Evolutionary conservation across 2,888 invertebrate genomes (phyloP), one percentile per base, ranked within the genome.

Genomic region (Augiades crinisus): DNA sequence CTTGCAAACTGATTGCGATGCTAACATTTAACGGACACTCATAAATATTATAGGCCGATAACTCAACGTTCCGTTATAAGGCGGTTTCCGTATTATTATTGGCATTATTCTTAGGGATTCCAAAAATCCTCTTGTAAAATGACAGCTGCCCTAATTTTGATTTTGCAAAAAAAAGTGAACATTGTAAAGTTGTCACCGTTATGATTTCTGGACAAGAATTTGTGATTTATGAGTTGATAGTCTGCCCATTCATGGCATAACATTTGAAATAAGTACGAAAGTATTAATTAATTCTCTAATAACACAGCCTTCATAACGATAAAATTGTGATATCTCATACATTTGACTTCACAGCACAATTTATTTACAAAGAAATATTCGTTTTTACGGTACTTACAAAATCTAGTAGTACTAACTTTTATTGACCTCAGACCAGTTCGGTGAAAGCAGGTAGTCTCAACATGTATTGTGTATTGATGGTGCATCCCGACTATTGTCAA

Each of bases 401-500:
- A n/a, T n/a, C n/a, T n/a, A n/a, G n/a, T n/a, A n/a, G n/a, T n/a
- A n/a, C n/a, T n/a, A n/a, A n/a, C n/a, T n/a, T n/a, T n/a, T n/a
- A n/a, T n/a, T n/a, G n/a, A n/a, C n/a, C n/a, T n/a, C n/a, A n/a
- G n/a, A n/a, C n/a, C n/a, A n/a, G 27, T 44, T 47, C 41, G 51
- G 56, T 58, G 63, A 59, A 67, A 62, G 59, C 62, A 64, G 70
- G 63, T 62, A 59, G 56, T 54, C 54, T 60, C 53, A 61, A 51
- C 55, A 41, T 62, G 63, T 62, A 69, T 70, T 72, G 61, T 56
- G 63, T 47, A 49, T 27, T 41, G 49, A 52, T 54, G 58, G 52
- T 56, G 54, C 62, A 60, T 64, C 67, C 65, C 58, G 56, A 62
- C 69, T 64, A 79, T 80, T 81, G 79, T 79, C 79, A 82, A 81